phyloP scores from a whole-genome alignment of 2,113 vertebrate species.

The Callocephalon fimbriatum region DNA sequence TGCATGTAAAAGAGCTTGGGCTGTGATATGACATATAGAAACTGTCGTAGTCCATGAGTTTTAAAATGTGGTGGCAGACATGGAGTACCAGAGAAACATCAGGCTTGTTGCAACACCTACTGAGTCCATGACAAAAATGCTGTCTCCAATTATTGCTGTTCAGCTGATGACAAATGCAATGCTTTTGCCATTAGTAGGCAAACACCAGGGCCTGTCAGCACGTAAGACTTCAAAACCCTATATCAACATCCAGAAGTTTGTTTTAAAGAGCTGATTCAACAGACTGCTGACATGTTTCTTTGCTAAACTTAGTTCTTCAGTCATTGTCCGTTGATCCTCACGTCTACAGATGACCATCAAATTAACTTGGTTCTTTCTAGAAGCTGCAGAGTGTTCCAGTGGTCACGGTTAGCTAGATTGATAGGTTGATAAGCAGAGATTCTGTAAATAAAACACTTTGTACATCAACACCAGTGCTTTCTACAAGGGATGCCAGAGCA shows the following conservation, averaged over 20 bases:
- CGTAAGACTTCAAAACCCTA: background rate
- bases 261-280: slow-evolving; percentile 7
- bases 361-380: background rate
- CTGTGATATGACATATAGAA: background rate
- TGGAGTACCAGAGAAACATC: background rate
- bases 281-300: background rate
- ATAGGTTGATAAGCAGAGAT: background rate
- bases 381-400: background rate
- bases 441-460: background rate
- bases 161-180: background rate
- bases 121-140: background rate
- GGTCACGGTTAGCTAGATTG: background rate
- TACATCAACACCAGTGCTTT: background rate
- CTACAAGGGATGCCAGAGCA: background rate
- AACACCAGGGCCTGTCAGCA: background rate
- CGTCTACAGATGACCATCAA: background rate
- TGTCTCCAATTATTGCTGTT: background rate
- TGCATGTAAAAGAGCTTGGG: background rate
- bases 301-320: background rate
- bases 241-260: background rate
- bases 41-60: background rate
- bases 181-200: slow-evolving; percentile 1
- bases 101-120: background rate
- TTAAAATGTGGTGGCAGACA: background rate
- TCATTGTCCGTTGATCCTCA: background rate